Conservation (phyloP, 2,797 vertebrate species). For the Cossypha niveicapilla region DNA sequence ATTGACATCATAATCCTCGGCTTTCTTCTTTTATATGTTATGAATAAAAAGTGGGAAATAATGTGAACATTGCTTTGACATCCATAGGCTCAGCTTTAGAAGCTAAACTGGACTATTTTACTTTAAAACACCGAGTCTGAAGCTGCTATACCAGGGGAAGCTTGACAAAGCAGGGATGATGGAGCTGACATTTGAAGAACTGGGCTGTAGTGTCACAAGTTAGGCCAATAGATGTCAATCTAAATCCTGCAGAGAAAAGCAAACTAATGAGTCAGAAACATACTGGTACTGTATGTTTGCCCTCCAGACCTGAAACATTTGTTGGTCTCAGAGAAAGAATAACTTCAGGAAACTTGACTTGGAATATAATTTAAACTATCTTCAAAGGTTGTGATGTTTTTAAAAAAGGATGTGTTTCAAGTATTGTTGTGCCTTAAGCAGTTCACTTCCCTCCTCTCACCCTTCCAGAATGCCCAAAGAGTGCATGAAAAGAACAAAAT, state of each 20-base stretch:
- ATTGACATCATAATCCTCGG: neutral
- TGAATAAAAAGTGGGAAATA: neutral
- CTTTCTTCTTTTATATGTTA: neutral
- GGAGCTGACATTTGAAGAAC: slow-evolving; percentile 59
- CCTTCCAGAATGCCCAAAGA: neutral
- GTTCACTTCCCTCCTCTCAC: neutral
- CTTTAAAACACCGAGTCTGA: neutral
- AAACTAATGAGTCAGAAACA: slow-evolving; percentile 31
- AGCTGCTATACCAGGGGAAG: neutral
- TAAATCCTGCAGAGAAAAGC: slow-evolving; percentile 51
- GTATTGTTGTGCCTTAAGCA: neutral
- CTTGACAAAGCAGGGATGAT: neutral
- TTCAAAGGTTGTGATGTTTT: neutral
- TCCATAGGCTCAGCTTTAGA: neutral
- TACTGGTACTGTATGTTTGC: slow-evolving; percentile 6
- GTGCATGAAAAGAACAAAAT: neutral
- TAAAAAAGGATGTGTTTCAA: neutral
- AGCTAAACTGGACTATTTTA: neutral
- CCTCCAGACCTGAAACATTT: slow-evolving; percentile 27
- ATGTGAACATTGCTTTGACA: neutral
- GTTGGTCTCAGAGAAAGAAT: neutral
- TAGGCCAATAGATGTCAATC: slow-evolving; percentile 66
- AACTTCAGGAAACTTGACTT: neutral
- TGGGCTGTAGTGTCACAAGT: neutral
- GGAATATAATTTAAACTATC: slow-evolving; percentile 1